These are phyloP conservation scores for Epinotia ramella DNA, from an alignment of 2,888 invertebrate species.

Conservation along the genomic window DNA sequence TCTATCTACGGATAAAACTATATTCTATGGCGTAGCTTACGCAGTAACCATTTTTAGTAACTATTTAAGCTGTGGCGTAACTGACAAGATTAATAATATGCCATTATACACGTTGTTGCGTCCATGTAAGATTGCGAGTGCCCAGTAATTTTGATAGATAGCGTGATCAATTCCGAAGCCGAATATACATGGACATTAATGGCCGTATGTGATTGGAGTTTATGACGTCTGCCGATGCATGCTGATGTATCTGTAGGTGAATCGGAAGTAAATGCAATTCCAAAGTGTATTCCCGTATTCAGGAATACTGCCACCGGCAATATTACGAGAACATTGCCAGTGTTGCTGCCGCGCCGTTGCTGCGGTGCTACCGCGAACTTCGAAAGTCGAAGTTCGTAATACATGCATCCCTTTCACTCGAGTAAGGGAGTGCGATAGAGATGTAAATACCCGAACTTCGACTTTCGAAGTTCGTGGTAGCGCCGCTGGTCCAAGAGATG, in stretches of 20 bases:
- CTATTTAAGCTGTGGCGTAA: background rate
- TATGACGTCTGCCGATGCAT: constrained; percentile 33
- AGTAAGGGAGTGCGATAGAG: too few relatives aligned
- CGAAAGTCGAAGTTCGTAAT: too few relatives aligned
- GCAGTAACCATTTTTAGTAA: too few relatives aligned
- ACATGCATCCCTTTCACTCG: too few relatives aligned
- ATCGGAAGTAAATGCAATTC: background rate
- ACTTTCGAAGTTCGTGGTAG: too few relatives aligned
- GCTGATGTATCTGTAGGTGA: constrained; percentile 15
- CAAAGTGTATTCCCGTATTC: background rate
- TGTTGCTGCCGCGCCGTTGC: too few relatives aligned
- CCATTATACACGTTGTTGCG: constrained; percentile 29
- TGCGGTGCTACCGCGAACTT: too few relatives aligned
- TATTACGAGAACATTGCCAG: too few relatives aligned
- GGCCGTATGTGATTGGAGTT: constrained; percentile 42
- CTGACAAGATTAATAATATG: background rate
- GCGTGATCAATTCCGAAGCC: constrained; percentile 41
- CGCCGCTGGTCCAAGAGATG: too few relatives aligned
- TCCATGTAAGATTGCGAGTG: constrained; percentile 32
- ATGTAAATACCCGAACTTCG: too few relatives aligned
- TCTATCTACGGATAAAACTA: background rate
- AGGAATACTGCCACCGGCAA: too few relatives aligned
- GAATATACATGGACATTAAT: constrained; percentile 42
- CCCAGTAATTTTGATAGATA: constrained; percentile 40
- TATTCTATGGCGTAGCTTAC: background rate